Conservation (phyloP, 1,140 invertebrate genomes). For the Macrobrachium rosenbergii region DNA sequence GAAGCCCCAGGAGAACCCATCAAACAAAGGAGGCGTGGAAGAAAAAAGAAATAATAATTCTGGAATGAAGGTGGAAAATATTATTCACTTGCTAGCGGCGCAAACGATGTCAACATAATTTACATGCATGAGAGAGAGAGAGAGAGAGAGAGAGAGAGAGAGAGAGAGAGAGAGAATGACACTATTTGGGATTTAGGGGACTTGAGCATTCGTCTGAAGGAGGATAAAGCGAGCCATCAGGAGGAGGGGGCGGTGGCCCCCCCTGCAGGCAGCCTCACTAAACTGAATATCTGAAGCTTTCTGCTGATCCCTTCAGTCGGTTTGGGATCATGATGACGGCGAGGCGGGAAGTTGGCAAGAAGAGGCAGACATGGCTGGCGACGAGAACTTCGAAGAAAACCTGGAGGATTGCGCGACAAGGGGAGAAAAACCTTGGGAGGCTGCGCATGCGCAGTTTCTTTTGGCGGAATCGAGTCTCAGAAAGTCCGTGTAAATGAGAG, state of each 20-base stretch:
- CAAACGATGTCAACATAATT: too few relatives aligned
- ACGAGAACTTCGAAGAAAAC: not conserved
- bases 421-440: too few relatives aligned
- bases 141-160: constrained; percentile 29
- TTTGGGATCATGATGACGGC: constrained; percentile 19
- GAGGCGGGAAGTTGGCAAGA: not conserved
- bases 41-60: too few relatives aligned
- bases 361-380: not conserved
- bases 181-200: not conserved
- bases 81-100: too few relatives aligned
- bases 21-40: too few relatives aligned
- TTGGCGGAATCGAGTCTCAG: too few relatives aligned
- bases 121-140: constrained; percentile 1
- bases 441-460: too few relatives aligned
- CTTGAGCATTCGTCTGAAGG: not conserved
- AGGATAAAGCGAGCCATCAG: constrained; percentile 2
- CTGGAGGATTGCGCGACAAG: not conserved
- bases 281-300: constrained; percentile 15
- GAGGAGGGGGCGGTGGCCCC: not conserved
- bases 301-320: not conserved
- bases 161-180: constrained; percentile 26
- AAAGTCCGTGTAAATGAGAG: too few relatives aligned
- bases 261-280: not conserved
- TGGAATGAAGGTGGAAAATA: too few relatives aligned
- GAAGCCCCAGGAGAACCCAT: too few relatives aligned